Conservation (phyloP, 2,113 vertebrate species). For the Abramis brama region DNA sequence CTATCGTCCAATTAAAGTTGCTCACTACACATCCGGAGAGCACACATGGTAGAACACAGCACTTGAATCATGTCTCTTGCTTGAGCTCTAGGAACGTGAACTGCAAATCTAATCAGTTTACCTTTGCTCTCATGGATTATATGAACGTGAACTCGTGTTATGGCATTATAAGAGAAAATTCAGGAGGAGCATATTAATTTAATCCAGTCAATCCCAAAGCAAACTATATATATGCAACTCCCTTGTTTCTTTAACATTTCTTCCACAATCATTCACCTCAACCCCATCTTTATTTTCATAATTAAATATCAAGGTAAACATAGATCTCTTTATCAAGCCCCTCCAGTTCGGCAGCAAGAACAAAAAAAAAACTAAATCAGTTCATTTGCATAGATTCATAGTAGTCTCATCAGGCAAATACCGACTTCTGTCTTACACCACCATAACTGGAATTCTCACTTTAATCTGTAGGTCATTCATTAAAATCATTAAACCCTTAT, state of each 20-base stretch:
- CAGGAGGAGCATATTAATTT: background rate
- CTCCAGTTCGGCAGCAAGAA: background rate
- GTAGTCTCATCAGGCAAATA: background rate
- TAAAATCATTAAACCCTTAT: background rate
- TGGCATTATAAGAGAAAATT: background rate
- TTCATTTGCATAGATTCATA: background rate
- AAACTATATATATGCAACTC: background rate
- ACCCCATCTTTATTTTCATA: background rate
- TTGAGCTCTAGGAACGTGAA: background rate
- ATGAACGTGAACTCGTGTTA: background rate
- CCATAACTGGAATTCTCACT: background rate
- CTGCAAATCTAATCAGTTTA: background rate
- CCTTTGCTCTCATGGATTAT: background rate
- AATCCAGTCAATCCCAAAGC: background rate
- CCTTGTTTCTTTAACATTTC: background rate
- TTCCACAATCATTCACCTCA: background rate
- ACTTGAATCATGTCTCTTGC: background rate
- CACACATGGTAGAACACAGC: background rate
- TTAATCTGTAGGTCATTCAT: background rate
- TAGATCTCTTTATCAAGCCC: background rate
- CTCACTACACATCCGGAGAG: background rate
- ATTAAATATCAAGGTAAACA: background rate
- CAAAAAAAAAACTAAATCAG: no score
- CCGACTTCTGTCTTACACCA: background rate
- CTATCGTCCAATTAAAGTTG: slow-evolving; percentile 14